phyloP scores from a whole-genome alignment of 2,888 invertebrate species.

The Acanthosepion esculentum region DNA sequence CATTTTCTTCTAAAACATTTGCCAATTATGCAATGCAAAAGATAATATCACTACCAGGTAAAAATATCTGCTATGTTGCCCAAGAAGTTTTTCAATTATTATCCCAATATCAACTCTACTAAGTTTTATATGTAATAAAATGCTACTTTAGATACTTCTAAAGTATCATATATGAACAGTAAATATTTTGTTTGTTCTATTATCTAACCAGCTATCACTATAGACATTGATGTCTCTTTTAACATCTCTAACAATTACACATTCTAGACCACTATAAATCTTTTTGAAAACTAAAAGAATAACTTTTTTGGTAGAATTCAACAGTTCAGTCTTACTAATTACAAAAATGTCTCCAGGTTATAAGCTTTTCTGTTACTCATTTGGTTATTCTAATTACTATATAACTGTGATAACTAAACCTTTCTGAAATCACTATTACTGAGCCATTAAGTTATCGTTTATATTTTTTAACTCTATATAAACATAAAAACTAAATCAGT shows the following conservation, averaged over 20 bases:
- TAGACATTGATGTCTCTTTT: background rate
- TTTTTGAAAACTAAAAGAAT: background rate
- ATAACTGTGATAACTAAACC: too few species aligned
- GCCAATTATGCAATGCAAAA: background rate
- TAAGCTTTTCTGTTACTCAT: background rate
- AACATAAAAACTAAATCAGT: background rate
- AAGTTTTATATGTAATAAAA: background rate
- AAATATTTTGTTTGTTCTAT: background rate
- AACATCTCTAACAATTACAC: background rate
- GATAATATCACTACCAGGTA: background rate
- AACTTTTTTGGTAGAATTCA: background rate
- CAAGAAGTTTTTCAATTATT: too few species aligned
- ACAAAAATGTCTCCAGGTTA: background rate
- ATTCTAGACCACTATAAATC: background rate
- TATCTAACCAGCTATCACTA: background rate
- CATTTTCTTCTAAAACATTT: background rate
- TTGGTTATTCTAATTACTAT: background rate
- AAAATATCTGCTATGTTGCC: conserved; percentile 1
- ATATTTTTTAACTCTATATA: background rate
- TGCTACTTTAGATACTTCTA: background rate
- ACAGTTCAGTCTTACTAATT: background rate
- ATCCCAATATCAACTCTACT: background rate
- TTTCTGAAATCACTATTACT: too few species aligned
- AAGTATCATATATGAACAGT: background rate
- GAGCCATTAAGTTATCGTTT: background rate